Conservation (phyloP, 2,113 vertebrate genomes). For the Sterrhoptilus dennistouni region DNA sequence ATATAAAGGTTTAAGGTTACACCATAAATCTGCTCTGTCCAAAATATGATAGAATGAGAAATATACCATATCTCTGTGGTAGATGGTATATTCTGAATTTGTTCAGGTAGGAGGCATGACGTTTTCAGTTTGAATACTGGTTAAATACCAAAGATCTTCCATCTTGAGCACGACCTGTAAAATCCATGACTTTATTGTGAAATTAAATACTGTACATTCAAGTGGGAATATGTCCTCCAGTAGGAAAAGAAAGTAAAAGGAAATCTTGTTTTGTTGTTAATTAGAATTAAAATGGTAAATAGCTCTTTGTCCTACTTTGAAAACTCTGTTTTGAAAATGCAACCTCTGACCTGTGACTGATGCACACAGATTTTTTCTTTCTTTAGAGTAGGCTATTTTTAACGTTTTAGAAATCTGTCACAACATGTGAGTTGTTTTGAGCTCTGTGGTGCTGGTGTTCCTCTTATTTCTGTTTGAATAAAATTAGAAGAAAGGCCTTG, state of each 20-base stretch:
- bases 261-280: not conserved
- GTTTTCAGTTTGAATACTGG: not conserved
- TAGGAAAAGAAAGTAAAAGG: not conserved
- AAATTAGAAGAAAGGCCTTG: not conserved
- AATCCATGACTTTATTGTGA: not conserved
- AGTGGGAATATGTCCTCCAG: not conserved
- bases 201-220: not conserved
- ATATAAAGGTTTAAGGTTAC: not conserved
- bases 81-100: not conserved
- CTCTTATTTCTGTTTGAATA: not conserved
- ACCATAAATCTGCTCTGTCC: not conserved
- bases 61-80: not conserved
- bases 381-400: not conserved
- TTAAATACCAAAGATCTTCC: not conserved
- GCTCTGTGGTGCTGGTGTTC: not conserved
- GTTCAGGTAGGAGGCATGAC: not conserved
- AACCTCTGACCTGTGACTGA: not conserved
- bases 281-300: not conserved
- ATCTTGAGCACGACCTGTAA: not conserved
- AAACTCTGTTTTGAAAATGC: not conserved
- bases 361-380: not conserved
- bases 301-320: not conserved
- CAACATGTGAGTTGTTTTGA: not conserved
- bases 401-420: not conserved
- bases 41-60: not conserved